phyloP scores from a whole-genome alignment of 2,888 invertebrate genomes.

The Athripsodes cinereus region DNA sequence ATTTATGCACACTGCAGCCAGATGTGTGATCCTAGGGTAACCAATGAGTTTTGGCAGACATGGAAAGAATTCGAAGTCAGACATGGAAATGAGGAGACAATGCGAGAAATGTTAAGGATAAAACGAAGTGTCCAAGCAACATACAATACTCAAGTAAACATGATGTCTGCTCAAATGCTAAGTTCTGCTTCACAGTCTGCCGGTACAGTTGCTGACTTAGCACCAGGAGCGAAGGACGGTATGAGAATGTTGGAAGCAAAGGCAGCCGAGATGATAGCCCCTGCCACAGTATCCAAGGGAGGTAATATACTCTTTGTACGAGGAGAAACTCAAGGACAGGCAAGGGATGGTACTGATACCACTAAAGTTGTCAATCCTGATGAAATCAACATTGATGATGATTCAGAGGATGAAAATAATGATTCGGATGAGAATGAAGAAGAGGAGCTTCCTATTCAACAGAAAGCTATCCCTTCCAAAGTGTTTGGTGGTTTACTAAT shows the following conservation, averaged over 20 bases:
- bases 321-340: slow-evolving; percentile 74
- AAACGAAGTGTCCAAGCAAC: slow-evolving; percentile 96
- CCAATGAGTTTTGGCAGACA: slow-evolving; percentile 93
- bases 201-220: slow-evolving; percentile 65
- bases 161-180: slow-evolving; percentile 98
- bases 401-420: slow-evolving; percentile 62
- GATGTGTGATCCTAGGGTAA: slow-evolving; percentile 97
- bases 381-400: slow-evolving; percentile 79
- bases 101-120: slow-evolving; percentile 97
- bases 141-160: slow-evolving; percentile 97
- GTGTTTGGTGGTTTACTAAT: slow-evolving; percentile 79
- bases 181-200: slow-evolving; percentile 64
- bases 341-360: slow-evolving; percentile 51
- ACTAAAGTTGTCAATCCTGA: slow-evolving; percentile 76
- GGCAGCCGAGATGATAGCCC: slow-evolving; percentile 62
- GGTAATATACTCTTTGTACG: slow-evolving; percentile 79
- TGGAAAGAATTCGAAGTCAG: slow-evolving; percentile 99
- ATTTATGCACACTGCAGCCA: slow-evolving; percentile 98
- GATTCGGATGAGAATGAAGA: slow-evolving; percentile 53
- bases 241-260: slow-evolving; percentile 86
- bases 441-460: slow-evolving; percentile 68
- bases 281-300: slow-evolving; percentile 34
- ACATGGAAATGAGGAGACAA: slow-evolving; percentile 99
- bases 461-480: slow-evolving; percentile 80
- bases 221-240: slow-evolving; percentile 74